Conservation (phyloP, 1,140 invertebrate genomes). For the Hormaphis cornu region DNA sequence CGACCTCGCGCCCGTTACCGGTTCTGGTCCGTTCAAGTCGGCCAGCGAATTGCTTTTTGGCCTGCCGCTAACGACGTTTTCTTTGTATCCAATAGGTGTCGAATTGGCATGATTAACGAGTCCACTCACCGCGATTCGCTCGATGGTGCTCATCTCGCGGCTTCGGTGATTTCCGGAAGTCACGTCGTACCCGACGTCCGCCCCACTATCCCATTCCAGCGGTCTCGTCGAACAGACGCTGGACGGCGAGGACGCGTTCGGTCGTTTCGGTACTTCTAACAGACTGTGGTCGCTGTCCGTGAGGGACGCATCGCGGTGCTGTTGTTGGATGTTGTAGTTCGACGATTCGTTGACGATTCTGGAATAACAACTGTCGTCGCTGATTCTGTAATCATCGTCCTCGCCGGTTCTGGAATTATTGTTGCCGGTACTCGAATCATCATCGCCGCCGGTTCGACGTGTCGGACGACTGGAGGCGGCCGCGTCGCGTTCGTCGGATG, state of each 20-base stretch:
- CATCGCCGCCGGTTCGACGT: no score
- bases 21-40: not conserved
- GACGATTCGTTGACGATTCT: not conserved
- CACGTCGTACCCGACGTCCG: slow-evolving; percentile 59
- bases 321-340: not conserved
- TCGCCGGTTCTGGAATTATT: no score
- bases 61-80: not conserved
- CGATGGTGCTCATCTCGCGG: slow-evolving; percentile 20
- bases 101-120: slow-evolving; percentile 1
- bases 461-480: no score
- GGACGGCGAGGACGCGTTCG: slow-evolving; percentile 33
- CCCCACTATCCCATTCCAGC: slow-evolving; percentile 68
- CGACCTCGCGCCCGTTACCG: not conserved
- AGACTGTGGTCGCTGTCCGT: slow-evolving; percentile 11
- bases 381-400: no score
- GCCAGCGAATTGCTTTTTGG: slow-evolving; percentile 3
- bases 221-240: slow-evolving; percentile 34
- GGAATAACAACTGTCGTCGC: not conserved
- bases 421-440: no score
- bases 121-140: slow-evolving; percentile 21
- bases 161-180: not conserved
- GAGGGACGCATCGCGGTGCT: not conserved
- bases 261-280: slow-evolving; percentile 12
- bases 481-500: no score
- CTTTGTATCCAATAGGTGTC: not conserved